Evolutionary conservation across 2,888 invertebrate species (phyloP), one percentile per base, ranked within the genome.

Genomic region (Onchidella celtica): DNA sequence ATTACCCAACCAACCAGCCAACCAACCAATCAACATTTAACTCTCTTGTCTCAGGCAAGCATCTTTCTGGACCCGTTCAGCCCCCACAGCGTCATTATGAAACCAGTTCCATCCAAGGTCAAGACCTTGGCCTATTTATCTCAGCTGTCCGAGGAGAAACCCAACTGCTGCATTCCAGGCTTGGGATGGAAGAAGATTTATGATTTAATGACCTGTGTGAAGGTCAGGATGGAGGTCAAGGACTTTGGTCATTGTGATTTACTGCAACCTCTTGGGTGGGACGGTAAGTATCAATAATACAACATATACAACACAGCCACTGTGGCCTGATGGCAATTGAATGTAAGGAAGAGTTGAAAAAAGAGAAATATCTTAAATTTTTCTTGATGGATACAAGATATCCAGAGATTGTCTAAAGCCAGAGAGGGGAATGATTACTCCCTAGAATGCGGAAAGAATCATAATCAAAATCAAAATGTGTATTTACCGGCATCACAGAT

Each of bases 221-320:
- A 70, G 32, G 38, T 70, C 70, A 70, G 32, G 24, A 40, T 70
- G 40, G 24, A 70, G 17, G 38, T 38, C 9, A n/a, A 40, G 40
- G 70, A 32, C 11, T 38, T 38, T 70, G 70, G 70, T 6, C 70
- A 70, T 27, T 70, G 70, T 27, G 70, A 73, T 29, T 6, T 73
- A 3, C 29, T 73, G 73, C 57, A 73, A 27, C 17, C 47, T 3
- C 21, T 14, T 38, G 17, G 3, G 6, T 73, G 73, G 73, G 57
- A 73, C 14, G 29, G 73, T 73, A 27, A 73, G 73, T 34, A 6
- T 66, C 32, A 29, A 11, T 27, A 9, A 11, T 63, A n/a, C n/a
- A n/a, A n/a, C n/a, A n/a, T n/a, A n/a, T n/a, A n/a, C n/a, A n/a
- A n/a, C n/a, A 9, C 17, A 14, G 55, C 9, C 55, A 55, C 55